Evolutionary conservation across 2,113 vertebrate genomes (phyloP).

Genomic region (Pomatostomus ruficeps): DNA sequence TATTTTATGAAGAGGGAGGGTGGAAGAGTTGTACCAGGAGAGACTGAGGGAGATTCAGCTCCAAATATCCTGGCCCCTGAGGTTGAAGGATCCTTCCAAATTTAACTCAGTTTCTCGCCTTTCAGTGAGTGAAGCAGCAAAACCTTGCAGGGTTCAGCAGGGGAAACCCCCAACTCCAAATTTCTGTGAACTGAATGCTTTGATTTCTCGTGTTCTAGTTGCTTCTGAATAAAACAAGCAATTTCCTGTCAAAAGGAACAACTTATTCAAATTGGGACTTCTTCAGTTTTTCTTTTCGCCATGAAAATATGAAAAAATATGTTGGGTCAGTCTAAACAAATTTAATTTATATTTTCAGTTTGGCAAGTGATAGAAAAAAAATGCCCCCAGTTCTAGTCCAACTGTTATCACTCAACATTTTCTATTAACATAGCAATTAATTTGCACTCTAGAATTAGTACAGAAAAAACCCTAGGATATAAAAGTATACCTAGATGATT

Average conservation of each 20-base stretch:
- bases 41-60: not conserved
- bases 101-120: not conserved
- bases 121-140: not conserved
- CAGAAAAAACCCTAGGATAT: not conserved
- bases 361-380: not conserved
- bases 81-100: not conserved
- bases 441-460: not conserved
- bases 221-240: not conserved
- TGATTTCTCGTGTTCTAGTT: not conserved
- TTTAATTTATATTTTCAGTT: not conserved
- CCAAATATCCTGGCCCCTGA: not conserved
- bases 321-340: not conserved
- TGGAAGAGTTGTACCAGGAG: not conserved
- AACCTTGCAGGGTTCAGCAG: not conserved
- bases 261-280: not conserved
- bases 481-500: not conserved
- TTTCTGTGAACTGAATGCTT: not conserved
- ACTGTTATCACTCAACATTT: not conserved
- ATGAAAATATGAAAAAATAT: not conserved
- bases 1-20: not conserved
- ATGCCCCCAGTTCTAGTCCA: not conserved
- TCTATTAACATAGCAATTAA: not conserved
- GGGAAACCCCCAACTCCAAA: not conserved
- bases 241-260: not conserved
- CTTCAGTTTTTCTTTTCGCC: not conserved